Percentiles rank a stretch among this genome's conserved stretches.
phyloP scores from a whole-genome alignment of 1,140 invertebrate species.

The Bombus pascuorum region DNA sequence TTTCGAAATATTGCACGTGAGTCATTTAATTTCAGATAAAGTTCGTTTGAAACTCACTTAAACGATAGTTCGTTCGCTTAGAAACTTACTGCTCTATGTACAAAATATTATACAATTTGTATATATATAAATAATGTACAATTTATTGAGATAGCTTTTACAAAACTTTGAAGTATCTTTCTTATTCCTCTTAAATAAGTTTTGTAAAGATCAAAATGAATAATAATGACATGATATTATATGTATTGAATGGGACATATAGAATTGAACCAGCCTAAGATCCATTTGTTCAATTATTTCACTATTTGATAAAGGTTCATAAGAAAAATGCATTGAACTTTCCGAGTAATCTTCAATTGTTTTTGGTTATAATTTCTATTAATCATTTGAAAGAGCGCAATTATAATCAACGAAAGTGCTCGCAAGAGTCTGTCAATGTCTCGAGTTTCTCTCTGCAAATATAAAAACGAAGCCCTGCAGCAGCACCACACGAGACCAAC shows the following conservation, averaged over 20 bases:
- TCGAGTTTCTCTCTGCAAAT: background rate
- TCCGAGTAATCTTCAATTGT: background rate
- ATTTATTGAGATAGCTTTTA: too few relatives aligned
- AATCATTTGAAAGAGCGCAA: background rate
- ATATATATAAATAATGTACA: too few relatives aligned
- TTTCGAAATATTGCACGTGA: constrained; percentile 14
- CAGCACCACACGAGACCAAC: background rate
- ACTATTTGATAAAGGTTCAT: background rate
- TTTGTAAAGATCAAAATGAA: too few relatives aligned
- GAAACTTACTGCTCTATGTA: background rate
- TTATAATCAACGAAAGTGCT: background rate
- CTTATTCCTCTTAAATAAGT: too few relatives aligned
- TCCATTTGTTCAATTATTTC: too few relatives aligned
- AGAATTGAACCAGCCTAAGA: too few relatives aligned
- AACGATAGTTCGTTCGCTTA: background rate
- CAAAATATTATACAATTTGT: too few relatives aligned
- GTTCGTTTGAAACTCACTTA: background rate
- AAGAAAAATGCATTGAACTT: background rate
- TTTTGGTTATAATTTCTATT: background rate
- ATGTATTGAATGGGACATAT: too few relatives aligned
- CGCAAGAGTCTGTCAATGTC: too few relatives aligned
- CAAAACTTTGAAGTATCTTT: background rate
- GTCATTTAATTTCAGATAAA: background rate
- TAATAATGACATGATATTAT: too few relatives aligned
- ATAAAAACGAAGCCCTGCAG: background rate